A percentile compares a stretch with the other conserved stretches of the same genome.
phyloP scores from a whole-genome alignment of 64 coral and sea anemone genomes.

The Dendronephthya gigantea region DNA sequence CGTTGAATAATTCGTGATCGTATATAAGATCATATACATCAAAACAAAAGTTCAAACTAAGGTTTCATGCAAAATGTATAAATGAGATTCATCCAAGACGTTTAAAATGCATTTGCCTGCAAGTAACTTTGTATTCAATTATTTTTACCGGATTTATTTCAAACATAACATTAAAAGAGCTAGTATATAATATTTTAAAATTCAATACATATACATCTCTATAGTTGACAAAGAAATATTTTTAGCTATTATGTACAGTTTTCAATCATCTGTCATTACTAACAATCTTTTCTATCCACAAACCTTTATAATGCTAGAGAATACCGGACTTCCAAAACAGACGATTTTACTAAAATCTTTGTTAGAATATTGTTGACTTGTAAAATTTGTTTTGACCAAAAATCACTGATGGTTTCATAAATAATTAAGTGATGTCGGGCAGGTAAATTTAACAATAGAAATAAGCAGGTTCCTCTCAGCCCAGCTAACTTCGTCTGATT shows the following conservation, averaged over 20 bases:
- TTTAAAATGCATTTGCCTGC: too few relatives aligned
- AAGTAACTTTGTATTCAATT: too few relatives aligned
- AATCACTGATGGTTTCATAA: background rate
- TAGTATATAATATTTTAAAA: too few relatives aligned
- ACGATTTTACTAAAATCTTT: background rate
- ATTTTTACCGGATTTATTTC: too few relatives aligned
- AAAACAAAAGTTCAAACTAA: too few relatives aligned
- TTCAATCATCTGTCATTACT: background rate
- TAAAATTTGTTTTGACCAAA: background rate
- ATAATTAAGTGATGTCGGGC: background rate
- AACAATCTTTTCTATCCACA: background rate
- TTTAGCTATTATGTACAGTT: background rate
- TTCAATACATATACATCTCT: too few relatives aligned
- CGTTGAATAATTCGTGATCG: too few relatives aligned
- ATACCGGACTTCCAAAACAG: background rate
- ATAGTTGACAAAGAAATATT: too few relatives aligned
- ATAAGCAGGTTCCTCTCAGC: background rate
- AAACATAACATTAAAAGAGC: too few relatives aligned
- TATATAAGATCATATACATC: too few relatives aligned
- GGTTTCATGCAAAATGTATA: too few relatives aligned
- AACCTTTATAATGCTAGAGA: background rate
- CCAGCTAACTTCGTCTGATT: background rate
- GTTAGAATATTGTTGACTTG: background rate
- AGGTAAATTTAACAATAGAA: background rate
- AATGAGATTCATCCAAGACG: too few relatives aligned